Conservation (phyloP, 2,113 vertebrate species). For the Turdus rufiventris region DNA sequence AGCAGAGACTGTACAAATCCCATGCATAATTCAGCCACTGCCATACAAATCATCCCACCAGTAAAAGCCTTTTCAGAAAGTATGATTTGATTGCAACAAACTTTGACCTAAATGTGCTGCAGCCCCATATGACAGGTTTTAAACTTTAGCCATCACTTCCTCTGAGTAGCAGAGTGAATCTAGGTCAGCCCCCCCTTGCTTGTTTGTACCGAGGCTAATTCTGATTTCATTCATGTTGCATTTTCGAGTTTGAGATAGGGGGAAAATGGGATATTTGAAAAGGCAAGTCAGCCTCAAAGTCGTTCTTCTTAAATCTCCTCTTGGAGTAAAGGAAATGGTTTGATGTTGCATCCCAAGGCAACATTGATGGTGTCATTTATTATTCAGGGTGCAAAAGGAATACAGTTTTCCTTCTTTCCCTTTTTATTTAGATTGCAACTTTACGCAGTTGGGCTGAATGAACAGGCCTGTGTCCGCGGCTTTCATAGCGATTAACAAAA, state of each 20-base stretch:
- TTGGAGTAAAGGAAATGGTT: neutral
- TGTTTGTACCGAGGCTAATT: neutral
- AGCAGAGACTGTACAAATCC: neutral
- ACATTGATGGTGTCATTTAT: neutral
- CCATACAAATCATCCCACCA: neutral
- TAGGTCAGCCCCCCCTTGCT: neutral
- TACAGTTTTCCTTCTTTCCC: neutral
- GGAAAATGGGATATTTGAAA: neutral
- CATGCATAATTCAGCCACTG: slow-evolving; percentile 1
- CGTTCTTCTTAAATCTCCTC: neutral
- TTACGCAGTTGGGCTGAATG: neutral
- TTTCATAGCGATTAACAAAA: neutral
- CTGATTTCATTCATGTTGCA: slow-evolving; percentile 15
- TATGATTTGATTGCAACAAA: neutral
- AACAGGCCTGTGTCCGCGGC: neutral
- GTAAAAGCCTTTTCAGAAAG: neutral
- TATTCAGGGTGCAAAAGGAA: neutral
- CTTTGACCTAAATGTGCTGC: neutral
- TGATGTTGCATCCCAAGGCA: neutral
- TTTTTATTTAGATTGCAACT: neutral
- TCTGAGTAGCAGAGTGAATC: neutral
- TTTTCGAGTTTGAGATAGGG: neutral
- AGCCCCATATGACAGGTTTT: neutral
- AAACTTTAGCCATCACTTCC: slow-evolving; percentile 25
- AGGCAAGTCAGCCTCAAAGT: neutral